A percentile compares a stretch with the other conserved stretches of the same genome.
phyloP scores from a whole-genome alignment of 23 tunicate species.

The Trididemnum clinides region DNA sequence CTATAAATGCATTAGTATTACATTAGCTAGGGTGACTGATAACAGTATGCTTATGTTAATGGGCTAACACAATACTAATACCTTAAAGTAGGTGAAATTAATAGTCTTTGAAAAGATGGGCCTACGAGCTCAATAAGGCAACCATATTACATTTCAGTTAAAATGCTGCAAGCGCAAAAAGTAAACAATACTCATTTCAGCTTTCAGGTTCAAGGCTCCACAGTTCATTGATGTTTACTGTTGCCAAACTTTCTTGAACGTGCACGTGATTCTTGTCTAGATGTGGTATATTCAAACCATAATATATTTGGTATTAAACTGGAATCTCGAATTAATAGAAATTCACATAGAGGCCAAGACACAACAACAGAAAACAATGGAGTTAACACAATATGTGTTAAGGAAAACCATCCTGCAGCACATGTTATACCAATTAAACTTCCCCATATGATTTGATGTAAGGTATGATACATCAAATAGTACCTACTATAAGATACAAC shows the following conservation, averaged over 20 bases:
- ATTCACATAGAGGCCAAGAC: constrained; percentile 36
- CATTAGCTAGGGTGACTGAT: no score
- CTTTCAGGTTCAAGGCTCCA: no score
- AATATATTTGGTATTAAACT: constrained; percentile 69
- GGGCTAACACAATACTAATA: no score
- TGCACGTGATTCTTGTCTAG: constrained; percentile 61
- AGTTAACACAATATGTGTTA: constrained; percentile 61
- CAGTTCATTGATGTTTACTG: not conserved
- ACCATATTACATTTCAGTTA: not conserved
- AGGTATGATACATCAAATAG: constrained; percentile 65
- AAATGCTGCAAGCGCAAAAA: not conserved
- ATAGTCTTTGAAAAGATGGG: no score
- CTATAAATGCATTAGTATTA: no score
- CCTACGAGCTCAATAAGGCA: no score
- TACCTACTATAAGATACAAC: constrained; percentile 66
- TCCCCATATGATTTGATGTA: constrained; percentile 64
- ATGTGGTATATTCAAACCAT: constrained; percentile 81
- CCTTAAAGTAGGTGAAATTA: no score
- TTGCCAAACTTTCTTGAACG: constrained; percentile 2
- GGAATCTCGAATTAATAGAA: constrained; percentile 72
- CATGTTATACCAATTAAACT: constrained; percentile 27
- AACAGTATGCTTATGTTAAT: no score
- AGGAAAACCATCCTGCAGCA: constrained; percentile 49
- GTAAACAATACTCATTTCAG: no score
- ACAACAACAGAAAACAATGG: constrained; percentile 57